Evolutionary conservation across 2,797 vertebrate species (phyloP), one percentile per base, ranked within the genome.

Genomic region (Chromis chromis): DNA sequence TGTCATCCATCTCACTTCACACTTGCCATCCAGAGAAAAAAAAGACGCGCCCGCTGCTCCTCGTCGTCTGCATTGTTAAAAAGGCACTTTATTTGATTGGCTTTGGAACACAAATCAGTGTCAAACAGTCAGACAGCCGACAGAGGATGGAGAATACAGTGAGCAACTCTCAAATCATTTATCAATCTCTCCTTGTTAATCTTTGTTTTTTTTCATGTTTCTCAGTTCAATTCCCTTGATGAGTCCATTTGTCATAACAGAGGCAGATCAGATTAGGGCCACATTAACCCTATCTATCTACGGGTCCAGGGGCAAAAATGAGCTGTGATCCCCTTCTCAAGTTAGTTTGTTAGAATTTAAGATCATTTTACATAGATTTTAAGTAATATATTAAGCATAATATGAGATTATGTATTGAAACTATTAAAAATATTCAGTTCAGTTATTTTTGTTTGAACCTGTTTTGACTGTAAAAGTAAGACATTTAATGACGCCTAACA

Each of bases 1-100:
- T 65, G 79, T 84, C 85, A 85, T 84, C 74, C 79, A 48, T 84
- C 83, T 89, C 76, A 67, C 68, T 77, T 81, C 74, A 69, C 74
- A 52, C 60, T 50, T 81, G 72, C 76, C 59, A 76, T 73, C 50
- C 12, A 57, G 88, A 87, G 82, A 87, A 89, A 84, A 74, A 87
- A 89, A 84, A 74, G 71, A 73, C 62, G 27, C 64, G 17, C 67
- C 52, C 33, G 8, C 52, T 39, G 11, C 68, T 64, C 80, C 61
- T 44, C 27, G 19, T 42, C 16, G 39, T 55, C 74, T 56, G 78
- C 53, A 66, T 79, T 65, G 57, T 85, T 79, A 82, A 78, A 81
- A 82, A 76, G 76, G 63, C 70, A 72, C 74, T 73, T 87, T 71
- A 78, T 82, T 75, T 77, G 76, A 79, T 76, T 79, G 67, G 44